A percentile compares a stretch with the other conserved stretches of the same genome.
Evolutionary conservation across 2,888 invertebrate genomes (phyloP).

Genomic region (Limulus polyphemus): DNA sequence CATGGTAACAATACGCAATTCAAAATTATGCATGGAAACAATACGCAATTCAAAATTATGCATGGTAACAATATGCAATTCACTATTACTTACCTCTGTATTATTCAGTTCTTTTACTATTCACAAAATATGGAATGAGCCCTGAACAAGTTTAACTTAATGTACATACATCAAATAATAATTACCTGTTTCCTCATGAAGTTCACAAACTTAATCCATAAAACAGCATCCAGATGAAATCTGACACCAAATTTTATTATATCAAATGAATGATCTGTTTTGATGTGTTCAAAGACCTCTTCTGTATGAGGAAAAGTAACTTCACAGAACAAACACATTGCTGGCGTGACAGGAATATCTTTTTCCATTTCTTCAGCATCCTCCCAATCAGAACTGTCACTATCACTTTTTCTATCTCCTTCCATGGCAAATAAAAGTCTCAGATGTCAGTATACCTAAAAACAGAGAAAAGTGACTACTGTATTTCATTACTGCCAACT

Average conservation of each 20-base stretch:
- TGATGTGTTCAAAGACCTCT: conserved; percentile 24
- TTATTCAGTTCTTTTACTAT: too few species aligned
- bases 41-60: too few species aligned
- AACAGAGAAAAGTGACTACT: too few species aligned
- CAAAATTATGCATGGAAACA: too few species aligned
- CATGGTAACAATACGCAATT: too few species aligned
- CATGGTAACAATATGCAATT: too few species aligned
- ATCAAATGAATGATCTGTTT: conserved; percentile 25
- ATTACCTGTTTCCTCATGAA: background rate
- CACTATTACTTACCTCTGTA: too few species aligned
- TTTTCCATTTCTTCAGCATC: conserved; percentile 31
- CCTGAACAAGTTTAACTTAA: too few species aligned
- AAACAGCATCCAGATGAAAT: background rate
- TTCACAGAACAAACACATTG: conserved; percentile 60
- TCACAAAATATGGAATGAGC: too few species aligned
- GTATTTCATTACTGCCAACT: too few species aligned
- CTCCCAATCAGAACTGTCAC: conserved; percentile 41
- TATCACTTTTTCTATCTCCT: conserved; percentile 5
- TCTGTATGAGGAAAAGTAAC: conserved; percentile 42
- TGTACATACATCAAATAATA: background rate
- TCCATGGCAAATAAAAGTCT: background rate
- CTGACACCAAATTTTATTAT: conserved; percentile 8
- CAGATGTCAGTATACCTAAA: too few species aligned
- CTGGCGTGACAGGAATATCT: conserved; percentile 32
- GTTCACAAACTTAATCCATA: background rate